Base-by-base conservation (phyloP, 2,888 invertebrate species). In the Phalera bucephala region DNA sequence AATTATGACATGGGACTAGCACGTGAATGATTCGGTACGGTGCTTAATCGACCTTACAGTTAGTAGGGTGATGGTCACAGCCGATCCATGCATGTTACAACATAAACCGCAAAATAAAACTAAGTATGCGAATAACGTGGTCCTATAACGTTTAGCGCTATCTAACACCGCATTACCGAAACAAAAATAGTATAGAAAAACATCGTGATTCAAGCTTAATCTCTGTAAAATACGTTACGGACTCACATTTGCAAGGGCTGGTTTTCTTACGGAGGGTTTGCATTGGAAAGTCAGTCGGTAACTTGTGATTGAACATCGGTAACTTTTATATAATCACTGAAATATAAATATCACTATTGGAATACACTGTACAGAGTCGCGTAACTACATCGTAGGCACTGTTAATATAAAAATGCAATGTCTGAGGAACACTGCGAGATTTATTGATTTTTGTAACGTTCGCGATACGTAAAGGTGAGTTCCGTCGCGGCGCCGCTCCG, bases 231-330 rank as follows among this genome's bases (percentile, higher is more conserved):
- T 64, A 72, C 62, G 64, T 54, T 56, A 56, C 59, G 63, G 63
- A 96, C 96, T 96, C 92, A 96, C 96, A 96, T 93, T 97, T 96
- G 91, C 95, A 94, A 81, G 96, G 96, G 91, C 96, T 96, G 80
- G 96, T 96, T 93, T 95, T 96, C 92, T 96, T 96, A 84, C 97
- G 92, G 87, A 97, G 92, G 75, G 96, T 96, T 94, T 97, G 96
- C 96, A 97, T 96, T 84, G 88, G 90, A 84, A 91, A 90, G 77
- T 90, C 90, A 72, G 86, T 82, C 60, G 90, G 86, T 80, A 91
- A 82, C 90, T 90, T 90, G 87, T 90, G 89, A 83, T 90, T 90
- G 79, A 91, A 90, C 90, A 90, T 90, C 84, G 72, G 80, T 70
- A 72, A 57, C 73, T 72, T 65, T 69, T 67, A 64, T 64, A 63